A percentile compares a stretch with the other conserved stretches of the same genome.
Conservation (phyloP, 2,113 vertebrate species). For the Istiophorus platypterus region DNA sequence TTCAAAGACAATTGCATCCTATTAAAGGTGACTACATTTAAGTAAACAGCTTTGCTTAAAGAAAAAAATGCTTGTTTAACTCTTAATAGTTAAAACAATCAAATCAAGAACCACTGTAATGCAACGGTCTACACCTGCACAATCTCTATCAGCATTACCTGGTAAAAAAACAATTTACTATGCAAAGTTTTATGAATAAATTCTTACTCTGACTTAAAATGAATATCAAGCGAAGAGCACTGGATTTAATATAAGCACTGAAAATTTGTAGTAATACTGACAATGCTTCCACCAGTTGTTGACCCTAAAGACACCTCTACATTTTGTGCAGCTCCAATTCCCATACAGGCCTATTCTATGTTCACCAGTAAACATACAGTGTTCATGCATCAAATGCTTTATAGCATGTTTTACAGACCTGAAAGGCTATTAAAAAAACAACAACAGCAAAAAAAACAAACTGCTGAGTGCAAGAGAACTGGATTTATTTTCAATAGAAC, state of each 20-base stretch:
- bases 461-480: background rate
- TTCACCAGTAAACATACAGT: background rate
- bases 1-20: background rate
- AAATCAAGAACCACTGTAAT: background rate
- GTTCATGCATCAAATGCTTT: constrained; percentile 11
- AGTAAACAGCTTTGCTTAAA: background rate
- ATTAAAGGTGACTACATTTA: background rate
- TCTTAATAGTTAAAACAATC: background rate
- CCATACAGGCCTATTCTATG: background rate
- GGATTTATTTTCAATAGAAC: constrained; percentile 12
- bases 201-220: background rate
- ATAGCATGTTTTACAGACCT: constrained; percentile 17
- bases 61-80: background rate
- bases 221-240: background rate
- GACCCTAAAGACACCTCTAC: background rate
- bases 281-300: background rate
- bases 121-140: too few relatives aligned
- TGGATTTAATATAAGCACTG: background rate
- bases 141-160: background rate
- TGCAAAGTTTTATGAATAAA: background rate
- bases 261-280: background rate
- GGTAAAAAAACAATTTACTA: background rate
- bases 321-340: background rate
- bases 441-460: constrained; percentile 4
- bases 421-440: constrained; percentile 5